Evolutionary conservation across 1,140 invertebrate species (phyloP), one percentile per base, ranked within the genome.

Genomic region (Campoletis sonorensis): DNA sequence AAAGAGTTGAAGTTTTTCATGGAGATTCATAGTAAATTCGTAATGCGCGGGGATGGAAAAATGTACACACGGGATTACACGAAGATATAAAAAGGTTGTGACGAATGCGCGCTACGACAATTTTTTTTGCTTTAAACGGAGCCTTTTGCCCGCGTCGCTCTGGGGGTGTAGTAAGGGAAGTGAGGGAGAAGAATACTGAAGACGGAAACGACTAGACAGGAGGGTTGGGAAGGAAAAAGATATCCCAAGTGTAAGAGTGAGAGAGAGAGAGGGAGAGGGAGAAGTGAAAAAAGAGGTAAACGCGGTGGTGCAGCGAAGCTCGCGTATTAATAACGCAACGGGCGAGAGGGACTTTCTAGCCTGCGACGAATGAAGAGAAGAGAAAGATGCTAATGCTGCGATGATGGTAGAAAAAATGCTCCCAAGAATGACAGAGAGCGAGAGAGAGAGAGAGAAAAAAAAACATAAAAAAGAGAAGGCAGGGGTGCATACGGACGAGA

Each of bases 251-350:
- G 16, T 26, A 64, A 0, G 11, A 26, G 61, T 5, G 61, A 16
- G 18, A 54, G 10, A 58, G 21, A 80, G 18, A 71, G 11, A 27
- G 16, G 37, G 21, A 11, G 16, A 21, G 18, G 30, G 40, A 61
- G 23, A 76, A 37, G 73, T 33, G 45, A n/a, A 73, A 70, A 70
- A 45, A 13, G 71, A 67, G 67, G 61, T 67, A 72, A 83, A 73
- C 73, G 70, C 26, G 61, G 4, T 64, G 61, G 4, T 64, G 61
- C 61, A 82, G 82, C 82, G 61, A 33, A 82, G 79, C 67, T 82
- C 51, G 78, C 75, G 81, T 85, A 86, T 85, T 86, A 85, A 85
- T 86, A 85, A 83, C 82, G 83, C 82, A 85, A 79, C 58, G 33
- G n/a, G 51, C 58, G 51, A 77, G 16, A 81, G 18, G 30, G 61